Percentiles rank a stretch among this genome's conserved stretches.
phyloP scores from a whole-genome alignment of 2,113 vertebrate genomes.

The Chitala chitala region DNA sequence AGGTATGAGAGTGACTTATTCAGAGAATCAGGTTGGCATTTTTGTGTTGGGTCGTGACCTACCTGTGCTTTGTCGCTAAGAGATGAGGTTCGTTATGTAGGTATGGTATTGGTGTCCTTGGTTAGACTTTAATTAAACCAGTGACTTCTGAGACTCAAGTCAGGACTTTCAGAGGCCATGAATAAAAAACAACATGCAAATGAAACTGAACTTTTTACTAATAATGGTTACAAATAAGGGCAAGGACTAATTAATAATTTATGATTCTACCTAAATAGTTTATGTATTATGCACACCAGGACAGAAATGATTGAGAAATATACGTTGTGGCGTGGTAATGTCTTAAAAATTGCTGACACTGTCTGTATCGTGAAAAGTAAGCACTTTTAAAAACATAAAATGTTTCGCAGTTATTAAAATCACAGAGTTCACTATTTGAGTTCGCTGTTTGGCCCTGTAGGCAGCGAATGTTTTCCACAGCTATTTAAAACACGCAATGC shows the following conservation, averaged over 20 bases:
- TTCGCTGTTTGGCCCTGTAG: background rate
- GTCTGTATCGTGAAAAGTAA: slow-evolving; percentile 18
- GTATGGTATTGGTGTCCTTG: background rate
- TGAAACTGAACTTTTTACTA: slow-evolving; percentile 27
- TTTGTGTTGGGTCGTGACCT: background rate
- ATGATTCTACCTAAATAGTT: slow-evolving; percentile 11
- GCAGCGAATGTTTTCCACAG: slow-evolving; percentile 21
- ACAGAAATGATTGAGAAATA: slow-evolving; percentile 29
- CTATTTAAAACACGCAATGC: slow-evolving; percentile 12
- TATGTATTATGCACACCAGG: background rate
- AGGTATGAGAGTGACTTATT: too few relatives aligned
- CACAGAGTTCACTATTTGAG: background rate
- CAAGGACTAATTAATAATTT: slow-evolving; percentile 35
- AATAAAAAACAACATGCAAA: slow-evolving; percentile 20
- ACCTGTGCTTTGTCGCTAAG: background rate
- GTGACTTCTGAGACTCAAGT: background rate
- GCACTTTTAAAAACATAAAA: slow-evolving; percentile 28
- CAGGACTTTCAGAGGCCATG: background rate
- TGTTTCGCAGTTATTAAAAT: slow-evolving; percentile 18
- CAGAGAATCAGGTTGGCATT: background rate
- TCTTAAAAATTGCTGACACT: slow-evolving; percentile 32
- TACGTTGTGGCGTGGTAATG: slow-evolving; percentile 24
- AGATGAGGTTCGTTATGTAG: background rate
- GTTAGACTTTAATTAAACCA: background rate
- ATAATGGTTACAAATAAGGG: slow-evolving; percentile 35